Evolutionary conservation across 2,888 invertebrate genomes (phyloP).

Genomic region (Drosophila mimica): DNA sequence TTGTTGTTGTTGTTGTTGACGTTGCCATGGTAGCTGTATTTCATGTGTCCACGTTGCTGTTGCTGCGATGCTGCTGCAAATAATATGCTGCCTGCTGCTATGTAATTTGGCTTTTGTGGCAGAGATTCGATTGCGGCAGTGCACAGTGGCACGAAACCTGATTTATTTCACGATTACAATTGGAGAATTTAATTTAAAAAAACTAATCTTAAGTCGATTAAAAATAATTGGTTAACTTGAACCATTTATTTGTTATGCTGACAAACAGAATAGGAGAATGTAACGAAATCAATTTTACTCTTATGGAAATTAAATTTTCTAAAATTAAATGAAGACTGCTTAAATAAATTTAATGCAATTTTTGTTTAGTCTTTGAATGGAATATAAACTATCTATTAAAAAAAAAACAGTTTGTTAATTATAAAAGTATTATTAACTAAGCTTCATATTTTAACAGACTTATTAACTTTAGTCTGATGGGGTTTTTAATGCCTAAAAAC

Average conservation of each 20-base stretch:
- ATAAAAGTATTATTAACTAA: no score
- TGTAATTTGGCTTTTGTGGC: conserved; percentile 68
- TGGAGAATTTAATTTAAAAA: neutral
- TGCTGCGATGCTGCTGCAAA: conserved; percentile 59
- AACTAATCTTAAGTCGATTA: neutral
- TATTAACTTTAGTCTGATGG: no score
- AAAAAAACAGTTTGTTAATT: no score
- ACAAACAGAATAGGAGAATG: neutral
- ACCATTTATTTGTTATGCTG: neutral
- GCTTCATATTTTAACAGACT: no score
- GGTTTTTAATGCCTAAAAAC: neutral
- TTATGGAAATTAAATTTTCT: neutral
- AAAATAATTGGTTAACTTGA: neutral
- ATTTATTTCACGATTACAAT: neutral
- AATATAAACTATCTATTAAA: no score
- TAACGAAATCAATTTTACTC: neutral
- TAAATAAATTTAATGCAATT: neutral
- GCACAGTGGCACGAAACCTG: conserved; percentile 35
- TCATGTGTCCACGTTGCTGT: conserved; percentile 51
- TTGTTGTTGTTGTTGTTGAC: conserved; percentile 21
- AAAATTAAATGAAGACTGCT: neutral
- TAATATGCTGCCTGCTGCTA: conserved; percentile 64
- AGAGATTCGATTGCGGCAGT: conserved; percentile 50
- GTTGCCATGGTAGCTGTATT: conserved; percentile 38
- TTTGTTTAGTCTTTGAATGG: neutral